phyloP scores from a whole-genome alignment of 2,113 vertebrate genomes.

The Sinosuthora webbiana region DNA sequence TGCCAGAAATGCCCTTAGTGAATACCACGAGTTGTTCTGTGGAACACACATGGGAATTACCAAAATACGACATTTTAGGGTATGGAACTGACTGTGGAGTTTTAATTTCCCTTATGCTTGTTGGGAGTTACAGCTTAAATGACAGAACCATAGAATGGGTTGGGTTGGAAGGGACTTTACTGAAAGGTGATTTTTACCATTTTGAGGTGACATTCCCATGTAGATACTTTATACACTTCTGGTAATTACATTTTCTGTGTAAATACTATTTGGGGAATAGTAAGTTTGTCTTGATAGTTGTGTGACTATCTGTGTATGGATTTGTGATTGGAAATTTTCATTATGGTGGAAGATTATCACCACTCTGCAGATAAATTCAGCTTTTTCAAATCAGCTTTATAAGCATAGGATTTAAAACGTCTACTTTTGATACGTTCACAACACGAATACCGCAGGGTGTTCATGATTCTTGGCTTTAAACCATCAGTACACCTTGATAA shows the following conservation, averaged over 20 bases:
- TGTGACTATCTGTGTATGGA: background rate
- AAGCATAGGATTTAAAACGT: background rate
- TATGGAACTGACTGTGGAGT: background rate
- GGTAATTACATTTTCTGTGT: background rate
- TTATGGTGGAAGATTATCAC: background rate
- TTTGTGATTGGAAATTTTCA: background rate
- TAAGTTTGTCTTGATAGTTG: background rate
- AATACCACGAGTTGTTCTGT: background rate
- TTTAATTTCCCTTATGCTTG: background rate
- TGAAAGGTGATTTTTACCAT: background rate
- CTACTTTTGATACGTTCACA: accelerated
- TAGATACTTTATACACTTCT: accelerated
- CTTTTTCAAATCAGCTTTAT: background rate
- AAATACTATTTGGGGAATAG: background rate
- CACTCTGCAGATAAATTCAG: background rate
- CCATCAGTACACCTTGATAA: background rate
- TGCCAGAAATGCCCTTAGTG: background rate
- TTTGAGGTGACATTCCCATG: background rate
- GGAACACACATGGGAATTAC: background rate
- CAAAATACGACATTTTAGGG: background rate
- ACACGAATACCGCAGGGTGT: accelerated
- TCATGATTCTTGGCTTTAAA: background rate
- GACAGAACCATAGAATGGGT: background rate
- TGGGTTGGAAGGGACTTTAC: background rate
- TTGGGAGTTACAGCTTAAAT: background rate